These are phyloP conservation scores for Acromyrmex charruanus DNA, from an alignment of 1,140 invertebrate genomes.

Conservation along the genomic window DNA sequence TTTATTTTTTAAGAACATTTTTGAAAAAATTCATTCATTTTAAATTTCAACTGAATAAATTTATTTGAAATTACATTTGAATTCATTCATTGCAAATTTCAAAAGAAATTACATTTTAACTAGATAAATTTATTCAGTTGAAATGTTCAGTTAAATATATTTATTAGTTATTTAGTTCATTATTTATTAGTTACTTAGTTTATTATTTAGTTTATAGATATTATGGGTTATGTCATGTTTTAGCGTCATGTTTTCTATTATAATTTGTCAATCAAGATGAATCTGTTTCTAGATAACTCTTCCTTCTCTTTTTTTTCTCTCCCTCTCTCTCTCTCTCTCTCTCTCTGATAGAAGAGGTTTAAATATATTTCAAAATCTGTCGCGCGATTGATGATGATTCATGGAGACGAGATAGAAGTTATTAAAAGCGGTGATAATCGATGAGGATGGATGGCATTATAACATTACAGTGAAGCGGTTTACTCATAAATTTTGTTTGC, in stretches of 20 bases:
- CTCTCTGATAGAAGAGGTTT: constrained; percentile 25
- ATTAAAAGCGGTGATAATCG: constrained; percentile 75
- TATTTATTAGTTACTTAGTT: neutral
- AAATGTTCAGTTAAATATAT: too few species aligned
- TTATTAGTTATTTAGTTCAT: too few species aligned
- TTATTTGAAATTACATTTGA: neutral
- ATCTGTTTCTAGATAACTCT: constrained; percentile 13
- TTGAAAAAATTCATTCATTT: neutral
- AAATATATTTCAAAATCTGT: constrained; percentile 66
- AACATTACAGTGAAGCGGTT: constrained; percentile 69
- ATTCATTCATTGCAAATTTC: neutral
- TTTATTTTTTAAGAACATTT: neutral
- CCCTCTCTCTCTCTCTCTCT: neutral
- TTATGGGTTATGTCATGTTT: constrained; percentile 11
- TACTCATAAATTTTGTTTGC: constrained; percentile 74
- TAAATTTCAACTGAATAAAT: constrained; percentile 15
- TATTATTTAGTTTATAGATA: constrained; percentile 27
- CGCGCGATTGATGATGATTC: constrained; percentile 64
- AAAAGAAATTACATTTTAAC: neutral
- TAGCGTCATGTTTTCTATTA: constrained; percentile 5
- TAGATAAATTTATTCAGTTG: neutral
- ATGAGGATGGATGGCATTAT: constrained; percentile 75
- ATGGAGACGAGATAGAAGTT: constrained; percentile 64
- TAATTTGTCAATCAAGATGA: constrained; percentile 12
- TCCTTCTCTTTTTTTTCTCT: neutral